Conservation (phyloP, 2,113 vertebrate genomes). For the Hemibagrus wyckioides region DNA sequence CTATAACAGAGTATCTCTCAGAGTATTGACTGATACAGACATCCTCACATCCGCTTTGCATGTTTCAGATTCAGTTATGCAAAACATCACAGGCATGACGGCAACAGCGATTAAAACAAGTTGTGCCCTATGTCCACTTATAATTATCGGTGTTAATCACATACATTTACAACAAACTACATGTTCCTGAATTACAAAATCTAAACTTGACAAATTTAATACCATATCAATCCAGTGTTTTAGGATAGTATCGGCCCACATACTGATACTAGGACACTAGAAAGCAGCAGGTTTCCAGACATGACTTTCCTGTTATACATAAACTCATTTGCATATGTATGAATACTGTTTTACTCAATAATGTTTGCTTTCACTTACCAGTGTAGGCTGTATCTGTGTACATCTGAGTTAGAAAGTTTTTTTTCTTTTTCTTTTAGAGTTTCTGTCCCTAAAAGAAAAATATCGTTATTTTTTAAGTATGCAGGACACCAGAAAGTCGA, state of each 20-base stretch:
- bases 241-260: background rate
- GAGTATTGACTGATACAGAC: background rate
- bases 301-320: background rate
- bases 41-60: background rate
- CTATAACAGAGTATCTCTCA: background rate
- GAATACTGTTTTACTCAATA: background rate
- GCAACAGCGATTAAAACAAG: background rate
- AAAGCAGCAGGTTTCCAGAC: background rate
- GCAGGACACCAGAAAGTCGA: background rate
- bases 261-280: background rate
- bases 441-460: background rate
- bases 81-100: background rate
- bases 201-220: background rate
- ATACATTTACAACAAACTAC: background rate
- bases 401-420: background rate
- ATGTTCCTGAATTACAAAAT: background rate
- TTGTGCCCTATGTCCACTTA: background rate
- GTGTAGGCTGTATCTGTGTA: background rate
- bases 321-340: background rate
- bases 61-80: background rate
- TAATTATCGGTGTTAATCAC: background rate
- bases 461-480: background rate
- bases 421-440: background rate
- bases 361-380: background rate
- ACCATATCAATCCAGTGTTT: background rate